These are phyloP conservation scores for Microctenopoma steveboyesi DNA, from an alignment of 2,797 vertebrate genomes.

Conservation along the genomic window DNA sequence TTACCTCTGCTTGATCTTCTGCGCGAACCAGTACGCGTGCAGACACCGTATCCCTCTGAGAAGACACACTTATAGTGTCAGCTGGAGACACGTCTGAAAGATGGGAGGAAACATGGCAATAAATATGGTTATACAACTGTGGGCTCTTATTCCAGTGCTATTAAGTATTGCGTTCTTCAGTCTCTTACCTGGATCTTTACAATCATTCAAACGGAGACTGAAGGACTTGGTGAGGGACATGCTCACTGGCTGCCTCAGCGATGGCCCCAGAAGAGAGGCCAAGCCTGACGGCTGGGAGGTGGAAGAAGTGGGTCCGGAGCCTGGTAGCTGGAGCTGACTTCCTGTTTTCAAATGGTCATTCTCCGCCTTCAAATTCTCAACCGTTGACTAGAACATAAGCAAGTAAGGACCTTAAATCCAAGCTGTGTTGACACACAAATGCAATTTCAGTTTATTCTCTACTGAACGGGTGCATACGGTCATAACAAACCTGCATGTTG, in stretches of 20 bases:
- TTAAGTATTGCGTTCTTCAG: neutral
- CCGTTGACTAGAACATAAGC: constrained; percentile 84
- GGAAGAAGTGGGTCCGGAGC: constrained; percentile 76
- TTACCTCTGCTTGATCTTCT: constrained; percentile 89
- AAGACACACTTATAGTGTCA: constrained; percentile 82
- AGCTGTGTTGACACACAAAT: neutral
- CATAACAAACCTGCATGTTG: constrained; percentile 91
- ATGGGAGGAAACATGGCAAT: neutral
- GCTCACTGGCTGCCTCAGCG: constrained; percentile 87
- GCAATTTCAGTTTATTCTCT: neutral
- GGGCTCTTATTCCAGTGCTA: too few species aligned
- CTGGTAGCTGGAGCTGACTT: constrained; percentile 69
- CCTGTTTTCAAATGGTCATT: constrained; percentile 94
- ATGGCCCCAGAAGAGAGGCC: constrained; percentile 84
- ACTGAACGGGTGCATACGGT: neutral
- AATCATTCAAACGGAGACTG: constrained; percentile 86
- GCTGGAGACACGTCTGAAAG: constrained; percentile 85
- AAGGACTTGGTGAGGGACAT: constrained; percentile 91
- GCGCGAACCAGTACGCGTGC: constrained; percentile 87
- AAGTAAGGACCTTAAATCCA: neutral
- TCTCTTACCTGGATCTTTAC: constrained; percentile 86
- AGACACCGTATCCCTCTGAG: constrained; percentile 83
- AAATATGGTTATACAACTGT: neutral
- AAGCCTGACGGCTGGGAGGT: constrained; percentile 77
- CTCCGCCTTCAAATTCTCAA: constrained; percentile 94